Evolutionary conservation across 2,113 vertebrate genomes (phyloP).

Genomic region (Oxyura jamaicensis): DNA sequence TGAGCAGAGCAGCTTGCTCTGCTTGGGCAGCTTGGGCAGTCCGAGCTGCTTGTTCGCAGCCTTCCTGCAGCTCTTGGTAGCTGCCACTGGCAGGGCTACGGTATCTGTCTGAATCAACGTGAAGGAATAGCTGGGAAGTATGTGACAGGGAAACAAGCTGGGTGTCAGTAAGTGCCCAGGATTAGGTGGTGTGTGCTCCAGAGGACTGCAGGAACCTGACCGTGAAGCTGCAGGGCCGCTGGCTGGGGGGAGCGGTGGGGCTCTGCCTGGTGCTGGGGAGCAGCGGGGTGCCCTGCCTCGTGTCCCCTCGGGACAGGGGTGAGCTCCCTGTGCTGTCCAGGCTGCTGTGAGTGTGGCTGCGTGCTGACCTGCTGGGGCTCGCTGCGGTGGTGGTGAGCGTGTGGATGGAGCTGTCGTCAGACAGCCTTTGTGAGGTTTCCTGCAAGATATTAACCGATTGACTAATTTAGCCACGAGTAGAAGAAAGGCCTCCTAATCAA

Average conservation of each 20-base stretch:
- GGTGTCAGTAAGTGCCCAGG: neutral
- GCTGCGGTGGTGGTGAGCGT: fast-evolving
- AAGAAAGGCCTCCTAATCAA: neutral
- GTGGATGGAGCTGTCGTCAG: fast-evolving
- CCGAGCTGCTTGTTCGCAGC: neutral
- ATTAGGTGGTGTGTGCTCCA: neutral
- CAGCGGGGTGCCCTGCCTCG: neutral
- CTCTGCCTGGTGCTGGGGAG: neutral
- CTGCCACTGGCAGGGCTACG: neutral
- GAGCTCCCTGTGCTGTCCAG: neutral
- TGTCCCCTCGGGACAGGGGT: neutral
- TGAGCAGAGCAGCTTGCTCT: neutral
- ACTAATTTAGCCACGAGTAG: neutral
- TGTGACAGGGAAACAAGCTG: conserved; percentile 23
- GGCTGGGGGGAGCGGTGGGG: neutral
- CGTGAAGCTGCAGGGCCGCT: neutral
- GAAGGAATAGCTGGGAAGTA: conserved; percentile 10
- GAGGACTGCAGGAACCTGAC: neutral
- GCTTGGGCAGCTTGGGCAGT: too few relatives aligned
- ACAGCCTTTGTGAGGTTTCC: fast-evolving
- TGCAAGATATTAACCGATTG: neutral
- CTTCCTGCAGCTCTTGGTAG: neutral
- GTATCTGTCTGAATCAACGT: neutral
- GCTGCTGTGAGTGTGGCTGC: neutral
- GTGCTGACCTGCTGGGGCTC: fast-evolving